Base-by-base conservation (phyloP, 1,140 invertebrate species). In the Chymomyza costata region DNA sequence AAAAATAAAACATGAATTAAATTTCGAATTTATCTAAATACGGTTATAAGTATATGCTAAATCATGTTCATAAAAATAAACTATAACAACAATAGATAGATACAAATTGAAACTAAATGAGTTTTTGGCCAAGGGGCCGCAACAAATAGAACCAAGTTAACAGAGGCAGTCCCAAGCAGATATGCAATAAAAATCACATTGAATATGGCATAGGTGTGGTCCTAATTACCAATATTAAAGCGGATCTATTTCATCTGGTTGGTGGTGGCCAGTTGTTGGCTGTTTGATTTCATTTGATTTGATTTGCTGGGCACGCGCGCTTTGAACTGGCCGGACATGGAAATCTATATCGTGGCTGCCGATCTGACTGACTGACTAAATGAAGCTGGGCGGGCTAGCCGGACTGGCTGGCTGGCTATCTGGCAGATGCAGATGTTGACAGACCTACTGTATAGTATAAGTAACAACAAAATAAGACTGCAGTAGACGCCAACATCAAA, bases 161-260 rank as follows among this genome's bases (percentile, higher is more conserved):
- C 46, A 68, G 65, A 68, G 25, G 59, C 56, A 52, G 50, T 53
- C 35, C 48, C 54, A 58, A 8, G 37, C 31, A 53, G 52, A 59
- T 65, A n/a, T 68, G 74, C 60, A 80, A 80, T 80, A 80, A 80
- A 80, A 80, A 73, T 80, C 73, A 80, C 73, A 81, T 78, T 78
- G 67, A 80, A 78, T 78, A 71, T 78, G 59, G 73, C 67, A 76
- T 80, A 80, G 73, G 73, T 80, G 73, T 80, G 73, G 74, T 80
- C 73, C 73, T 80, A 80, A 80, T 80, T 80, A 80, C 74, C 64
- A 60, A 80, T 80, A 80, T 80, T 80, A 80, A 80, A 80, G 73
- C 73, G 73, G 73, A 80, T 80, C 73, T 80, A 80, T 80, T 80
- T 80, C 73, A 80, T 70, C 69, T 51, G 60, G 43, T 31, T 45